Evolutionary conservation across 2,113 vertebrate genomes (phyloP).

Genomic region (Lagopus muta): DNA sequence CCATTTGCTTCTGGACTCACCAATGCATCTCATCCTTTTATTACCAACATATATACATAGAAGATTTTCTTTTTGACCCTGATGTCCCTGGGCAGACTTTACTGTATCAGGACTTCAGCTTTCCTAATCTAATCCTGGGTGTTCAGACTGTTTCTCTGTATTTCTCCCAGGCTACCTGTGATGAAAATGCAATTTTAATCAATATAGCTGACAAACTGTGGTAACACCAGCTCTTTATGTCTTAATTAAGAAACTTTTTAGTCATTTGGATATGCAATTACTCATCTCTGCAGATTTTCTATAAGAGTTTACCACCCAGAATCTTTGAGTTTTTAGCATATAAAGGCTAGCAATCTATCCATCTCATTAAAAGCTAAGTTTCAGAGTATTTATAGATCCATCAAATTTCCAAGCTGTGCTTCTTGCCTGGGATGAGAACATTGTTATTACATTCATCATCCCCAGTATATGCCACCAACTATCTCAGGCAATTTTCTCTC

Average conservation of each 20-base stretch:
- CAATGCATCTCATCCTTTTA: neutral
- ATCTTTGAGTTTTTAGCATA: neutral
- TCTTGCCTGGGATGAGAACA: neutral
- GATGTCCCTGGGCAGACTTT: neutral
- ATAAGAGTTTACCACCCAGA: neutral
- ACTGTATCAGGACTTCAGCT: neutral
- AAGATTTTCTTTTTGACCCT: neutral
- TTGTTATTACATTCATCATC: neutral
- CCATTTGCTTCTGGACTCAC: neutral
- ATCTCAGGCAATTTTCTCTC: neutral
- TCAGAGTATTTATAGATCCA: neutral
- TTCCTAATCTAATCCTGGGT: neutral
- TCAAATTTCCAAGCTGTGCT: neutral
- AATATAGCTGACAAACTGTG: constrained; percentile 10
- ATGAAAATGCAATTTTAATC: neutral
- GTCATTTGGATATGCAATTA: constrained; percentile 37
- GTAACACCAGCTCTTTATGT: neutral
- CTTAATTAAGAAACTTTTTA: constrained; percentile 44
- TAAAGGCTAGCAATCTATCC: constrained; percentile 1
- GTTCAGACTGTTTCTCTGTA: neutral
- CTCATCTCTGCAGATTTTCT: constrained; percentile 28
- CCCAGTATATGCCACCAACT: neutral
- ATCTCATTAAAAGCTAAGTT: neutral
- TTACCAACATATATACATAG: neutral
- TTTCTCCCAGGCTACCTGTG: neutral